Conservation (phyloP, 2,113 vertebrate genomes). For the Ranitomeya variabilis region DNA sequence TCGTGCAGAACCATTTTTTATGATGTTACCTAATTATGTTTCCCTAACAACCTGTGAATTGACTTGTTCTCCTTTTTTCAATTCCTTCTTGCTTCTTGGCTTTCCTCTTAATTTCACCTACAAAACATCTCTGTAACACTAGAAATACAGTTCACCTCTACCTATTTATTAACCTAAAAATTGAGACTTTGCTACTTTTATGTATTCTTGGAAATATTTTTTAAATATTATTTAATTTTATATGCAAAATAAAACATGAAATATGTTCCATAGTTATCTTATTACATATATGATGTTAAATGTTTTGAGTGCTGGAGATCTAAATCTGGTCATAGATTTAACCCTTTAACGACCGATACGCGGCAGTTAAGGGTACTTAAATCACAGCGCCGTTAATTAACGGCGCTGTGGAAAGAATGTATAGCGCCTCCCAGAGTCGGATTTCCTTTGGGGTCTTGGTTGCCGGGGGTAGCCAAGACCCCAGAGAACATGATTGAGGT, state of each 20-base stretch:
- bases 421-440: too few species aligned
- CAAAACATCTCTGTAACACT: constrained; percentile 2
- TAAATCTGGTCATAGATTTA: too few species aligned
- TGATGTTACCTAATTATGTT: constrained; percentile 57
- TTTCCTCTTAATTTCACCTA: neutral
- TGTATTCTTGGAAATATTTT: neutral
- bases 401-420: too few species aligned
- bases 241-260: neutral
- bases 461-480: too few species aligned
- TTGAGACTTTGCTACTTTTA: neutral
- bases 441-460: too few species aligned
- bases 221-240: neutral
- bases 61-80: constrained; percentile 19
- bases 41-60: constrained; percentile 53
- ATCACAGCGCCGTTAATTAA: too few species aligned
- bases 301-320: neutral
- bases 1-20: constrained; percentile 58
- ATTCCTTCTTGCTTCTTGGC: constrained; percentile 8
- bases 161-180: neutral
- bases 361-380: too few species aligned
- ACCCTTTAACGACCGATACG: too few species aligned
- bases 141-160: neutral
- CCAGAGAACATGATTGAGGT: too few species aligned
- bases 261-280: neutral
- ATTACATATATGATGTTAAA: neutral